Conservation (phyloP, 2,888 invertebrate species). For the Drosophila rellima region DNA sequence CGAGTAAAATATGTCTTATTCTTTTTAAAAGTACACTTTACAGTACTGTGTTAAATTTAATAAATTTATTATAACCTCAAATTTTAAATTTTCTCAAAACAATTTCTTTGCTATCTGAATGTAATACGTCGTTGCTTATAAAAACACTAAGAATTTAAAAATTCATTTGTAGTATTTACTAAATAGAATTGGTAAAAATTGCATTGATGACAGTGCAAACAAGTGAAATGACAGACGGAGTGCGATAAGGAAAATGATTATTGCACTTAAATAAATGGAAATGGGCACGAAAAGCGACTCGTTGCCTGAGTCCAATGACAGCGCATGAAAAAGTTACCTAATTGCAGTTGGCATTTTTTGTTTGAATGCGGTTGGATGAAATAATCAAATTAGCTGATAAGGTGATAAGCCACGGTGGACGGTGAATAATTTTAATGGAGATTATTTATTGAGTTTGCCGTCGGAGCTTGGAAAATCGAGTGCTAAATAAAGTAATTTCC, state of each 20-base stretch:
- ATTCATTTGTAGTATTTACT: not conserved
- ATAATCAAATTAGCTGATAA: constrained; percentile 74
- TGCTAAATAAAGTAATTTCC: constrained; percentile 73
- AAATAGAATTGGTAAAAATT: constrained; percentile 39
- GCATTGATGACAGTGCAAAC: constrained; percentile 76
- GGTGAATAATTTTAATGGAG: constrained; percentile 31
- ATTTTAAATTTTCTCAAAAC: too few species aligned
- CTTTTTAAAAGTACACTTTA: too few species aligned
- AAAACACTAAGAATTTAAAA: not conserved
- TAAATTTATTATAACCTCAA: too few species aligned
- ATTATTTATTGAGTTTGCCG: constrained; percentile 14
- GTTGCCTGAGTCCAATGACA: constrained; percentile 37
- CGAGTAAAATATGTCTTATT: too few species aligned
- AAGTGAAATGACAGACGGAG: constrained; percentile 55
- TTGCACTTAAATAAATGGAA: constrained; percentile 64
- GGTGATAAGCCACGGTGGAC: constrained; percentile 18
- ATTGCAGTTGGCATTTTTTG: constrained; percentile 38
- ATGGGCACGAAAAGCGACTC: constrained; percentile 51
- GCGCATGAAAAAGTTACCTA: constrained; percentile 39
- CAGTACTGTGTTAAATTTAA: too few species aligned
- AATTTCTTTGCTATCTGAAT: not conserved
- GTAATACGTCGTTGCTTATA: not conserved
- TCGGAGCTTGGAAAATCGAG: constrained; percentile 14
- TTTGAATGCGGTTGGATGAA: constrained; percentile 51
- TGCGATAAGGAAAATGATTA: constrained; percentile 44